Percentiles rank a stretch among this genome's conserved stretches.
Conservation (phyloP, 2,888 invertebrate genomes). For the Dinocampus coccinellae region DNA sequence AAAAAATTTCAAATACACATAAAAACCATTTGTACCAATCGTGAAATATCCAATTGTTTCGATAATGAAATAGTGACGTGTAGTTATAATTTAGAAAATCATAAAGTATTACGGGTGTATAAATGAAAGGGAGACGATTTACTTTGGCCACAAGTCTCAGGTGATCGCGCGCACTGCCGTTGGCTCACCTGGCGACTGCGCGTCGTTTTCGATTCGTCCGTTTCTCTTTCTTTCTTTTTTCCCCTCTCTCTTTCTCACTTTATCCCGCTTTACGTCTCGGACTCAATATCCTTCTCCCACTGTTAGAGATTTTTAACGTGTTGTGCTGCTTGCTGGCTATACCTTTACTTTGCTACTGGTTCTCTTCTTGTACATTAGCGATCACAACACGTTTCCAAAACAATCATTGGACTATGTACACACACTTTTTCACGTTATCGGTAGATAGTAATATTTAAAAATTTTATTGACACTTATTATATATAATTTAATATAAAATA, state of each 20-base stretch:
- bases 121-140: slow-evolving; percentile 12
- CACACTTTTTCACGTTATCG: background rate
- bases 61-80: background rate
- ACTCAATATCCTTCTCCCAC: slow-evolving; percentile 1
- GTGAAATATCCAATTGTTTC: background rate
- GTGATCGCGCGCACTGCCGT: slow-evolving; percentile 53
- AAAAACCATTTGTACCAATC: background rate
- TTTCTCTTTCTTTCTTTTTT: slow-evolving; percentile 15
- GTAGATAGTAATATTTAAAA: slow-evolving; percentile 19
- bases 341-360: background rate
- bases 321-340: background rate
- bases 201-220: slow-evolving; percentile 48
- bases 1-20: background rate
- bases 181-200: slow-evolving; percentile 68
- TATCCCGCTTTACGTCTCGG: slow-evolving; percentile 16
- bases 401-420: background rate
- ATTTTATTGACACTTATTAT: background rate
- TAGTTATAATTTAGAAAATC: background rate
- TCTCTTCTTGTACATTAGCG: background rate
- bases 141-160: slow-evolving; percentile 27
- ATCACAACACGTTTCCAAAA: slow-evolving; percentile 8
- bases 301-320: background rate
- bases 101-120: background rate
- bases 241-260: slow-evolving; percentile 36
- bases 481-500: background rate